Evolutionary conservation across 2,888 invertebrate genomes (phyloP).

Genomic region (Macropis europaea): DNA sequence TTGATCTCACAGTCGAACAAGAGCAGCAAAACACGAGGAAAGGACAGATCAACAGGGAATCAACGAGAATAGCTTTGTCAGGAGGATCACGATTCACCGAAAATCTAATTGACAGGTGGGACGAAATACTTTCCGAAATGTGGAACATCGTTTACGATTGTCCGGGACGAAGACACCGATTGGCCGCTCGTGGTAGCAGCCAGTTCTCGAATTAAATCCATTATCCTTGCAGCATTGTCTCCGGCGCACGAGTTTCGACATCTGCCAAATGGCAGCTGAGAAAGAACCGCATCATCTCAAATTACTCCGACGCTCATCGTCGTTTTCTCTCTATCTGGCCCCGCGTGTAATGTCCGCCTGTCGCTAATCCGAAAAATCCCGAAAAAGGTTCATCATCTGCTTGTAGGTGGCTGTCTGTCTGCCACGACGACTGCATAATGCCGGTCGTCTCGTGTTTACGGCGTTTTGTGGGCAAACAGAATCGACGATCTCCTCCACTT

Average conservation of each 20-base stretch:
- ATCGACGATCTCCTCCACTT: slow-evolving; percentile 55
- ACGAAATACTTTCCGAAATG: no score
- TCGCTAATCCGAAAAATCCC: slow-evolving; percentile 55
- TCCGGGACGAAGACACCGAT: not conserved
- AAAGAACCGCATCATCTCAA: slow-evolving; percentile 71
- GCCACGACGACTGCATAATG: slow-evolving; percentile 53
- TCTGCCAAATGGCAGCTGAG: slow-evolving; percentile 72
- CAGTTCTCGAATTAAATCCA: slow-evolving; percentile 68
- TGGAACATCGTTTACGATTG: no score
- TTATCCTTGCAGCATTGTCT: slow-evolving; percentile 72
- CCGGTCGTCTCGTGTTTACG: slow-evolving; percentile 53
- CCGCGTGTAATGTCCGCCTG: slow-evolving; percentile 46
- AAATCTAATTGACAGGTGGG: no score
- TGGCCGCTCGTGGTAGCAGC: not conserved
- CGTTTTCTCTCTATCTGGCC: slow-evolving; percentile 27
- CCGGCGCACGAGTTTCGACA: slow-evolving; percentile 67
- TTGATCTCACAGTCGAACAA: no score
- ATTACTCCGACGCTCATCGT: slow-evolving; percentile 68
- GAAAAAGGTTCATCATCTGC: slow-evolving; percentile 69
- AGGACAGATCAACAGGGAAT: no score
- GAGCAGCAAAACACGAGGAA: no score
- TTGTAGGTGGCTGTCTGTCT: slow-evolving; percentile 56
- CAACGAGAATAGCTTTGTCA: no score
- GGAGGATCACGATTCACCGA: no score
- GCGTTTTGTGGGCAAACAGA: slow-evolving; percentile 69